Conservation (phyloP, 2,888 invertebrate genomes). For the Cataglyphis cursor region DNA sequence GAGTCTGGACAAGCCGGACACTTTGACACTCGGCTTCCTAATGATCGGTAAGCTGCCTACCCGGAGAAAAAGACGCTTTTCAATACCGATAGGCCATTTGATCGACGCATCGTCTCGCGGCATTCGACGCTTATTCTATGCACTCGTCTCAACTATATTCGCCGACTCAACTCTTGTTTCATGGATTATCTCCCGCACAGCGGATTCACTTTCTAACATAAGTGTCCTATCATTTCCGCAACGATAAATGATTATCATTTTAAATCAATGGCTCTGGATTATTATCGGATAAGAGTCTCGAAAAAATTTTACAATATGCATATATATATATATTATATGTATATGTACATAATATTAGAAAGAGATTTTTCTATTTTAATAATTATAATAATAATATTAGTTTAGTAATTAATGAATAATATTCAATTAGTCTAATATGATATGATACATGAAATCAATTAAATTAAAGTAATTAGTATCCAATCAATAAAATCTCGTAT, state of each 20-base stretch:
- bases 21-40: slow-evolving; percentile 77
- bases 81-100: slow-evolving; percentile 68
- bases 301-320: background rate
- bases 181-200: slow-evolving; percentile 51
- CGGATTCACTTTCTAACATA: too few species aligned
- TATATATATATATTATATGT: too few species aligned
- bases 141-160: slow-evolving; percentile 57
- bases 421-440: background rate
- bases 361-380: background rate
- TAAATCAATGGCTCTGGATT: background rate
- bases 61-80: slow-evolving; percentile 71
- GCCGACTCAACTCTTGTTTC: slow-evolving; percentile 66
- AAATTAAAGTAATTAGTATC: slow-evolving; percentile 7
- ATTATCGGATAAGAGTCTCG: background rate
- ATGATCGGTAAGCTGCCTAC: slow-evolving; percentile 71
- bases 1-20: slow-evolving; percentile 70
- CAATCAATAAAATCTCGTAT: slow-evolving; percentile 25
- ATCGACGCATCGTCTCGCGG: slow-evolving; percentile 73
- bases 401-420: slow-evolving; percentile 16
- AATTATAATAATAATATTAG: background rate
- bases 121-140: slow-evolving; percentile 71
- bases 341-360: background rate
- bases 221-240: slow-evolving; percentile 31
- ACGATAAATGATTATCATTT: slow-evolving; percentile 25
- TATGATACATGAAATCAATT: slow-evolving; percentile 2